Conservation (phyloP, 2,797 vertebrate genomes). For the Phoeniculus purpureus region DNA sequence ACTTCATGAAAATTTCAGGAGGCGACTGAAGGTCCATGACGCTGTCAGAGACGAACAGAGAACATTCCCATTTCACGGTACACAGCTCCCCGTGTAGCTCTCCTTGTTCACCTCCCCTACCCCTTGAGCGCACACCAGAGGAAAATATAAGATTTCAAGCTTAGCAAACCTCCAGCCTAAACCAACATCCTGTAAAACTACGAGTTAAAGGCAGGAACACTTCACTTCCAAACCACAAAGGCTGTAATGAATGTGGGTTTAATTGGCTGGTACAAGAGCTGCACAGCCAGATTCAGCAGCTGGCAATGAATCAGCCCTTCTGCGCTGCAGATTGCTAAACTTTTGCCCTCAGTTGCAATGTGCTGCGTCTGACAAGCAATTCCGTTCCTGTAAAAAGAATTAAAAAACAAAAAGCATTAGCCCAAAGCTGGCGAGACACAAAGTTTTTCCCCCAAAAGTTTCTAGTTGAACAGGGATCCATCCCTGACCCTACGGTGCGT, state of each 20-base stretch:
- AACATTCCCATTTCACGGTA: background rate
- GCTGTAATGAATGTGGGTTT: conserved; percentile 56
- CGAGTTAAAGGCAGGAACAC: conserved; percentile 50
- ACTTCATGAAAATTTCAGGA: background rate
- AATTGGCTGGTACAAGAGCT: conserved; percentile 59
- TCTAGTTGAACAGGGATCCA: background rate
- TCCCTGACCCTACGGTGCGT: background rate
- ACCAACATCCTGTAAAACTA: conserved; percentile 64
- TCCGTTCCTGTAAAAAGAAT: background rate
- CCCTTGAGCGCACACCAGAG: background rate
- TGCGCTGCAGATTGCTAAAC: conserved; percentile 53
- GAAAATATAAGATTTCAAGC: conserved; percentile 39
- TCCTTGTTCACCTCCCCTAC: background rate
- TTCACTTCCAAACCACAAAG: conserved; percentile 64
- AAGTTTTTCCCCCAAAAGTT: background rate
- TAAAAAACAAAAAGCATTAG: background rate
- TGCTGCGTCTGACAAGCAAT: background rate
- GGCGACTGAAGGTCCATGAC: background rate
- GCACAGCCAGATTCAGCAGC: conserved; percentile 45
- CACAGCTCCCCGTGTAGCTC: background rate
- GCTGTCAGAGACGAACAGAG: background rate
- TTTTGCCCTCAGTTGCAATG: conserved; percentile 37
- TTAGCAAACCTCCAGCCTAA: conserved; percentile 56
- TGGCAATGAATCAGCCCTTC: conserved; percentile 47
- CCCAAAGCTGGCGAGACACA: background rate